A percentile compares a stretch with the other conserved stretches of the same genome.
phyloP scores from a whole-genome alignment of 2,888 invertebrate genomes.

The Lobophora halterata region DNA sequence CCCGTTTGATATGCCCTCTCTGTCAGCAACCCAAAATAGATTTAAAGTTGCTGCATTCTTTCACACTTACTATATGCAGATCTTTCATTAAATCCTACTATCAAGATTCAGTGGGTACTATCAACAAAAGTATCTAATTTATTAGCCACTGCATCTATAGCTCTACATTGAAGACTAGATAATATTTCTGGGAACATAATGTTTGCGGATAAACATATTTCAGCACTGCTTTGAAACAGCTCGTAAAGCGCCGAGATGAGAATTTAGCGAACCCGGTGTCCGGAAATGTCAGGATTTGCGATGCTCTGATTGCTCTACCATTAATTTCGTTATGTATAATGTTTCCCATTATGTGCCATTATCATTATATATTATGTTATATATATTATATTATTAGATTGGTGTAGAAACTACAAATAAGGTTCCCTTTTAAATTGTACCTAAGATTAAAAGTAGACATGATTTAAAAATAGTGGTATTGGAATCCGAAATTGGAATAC shows the following conservation, averaged over 20 bases:
- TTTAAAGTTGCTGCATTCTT: constrained; percentile 45
- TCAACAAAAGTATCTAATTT: neutral
- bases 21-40: constrained; percentile 76
- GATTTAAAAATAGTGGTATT: constrained; percentile 4
- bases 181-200: constrained; percentile 21
- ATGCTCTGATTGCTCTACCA: constrained; percentile 33
- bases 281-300: constrained; percentile 31
- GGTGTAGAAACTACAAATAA: no score
- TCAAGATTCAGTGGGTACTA: neutral
- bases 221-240: constrained; percentile 25
- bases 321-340: constrained; percentile 28
- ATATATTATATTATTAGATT: no score
- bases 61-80: constrained; percentile 26
- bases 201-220: constrained; percentile 30
- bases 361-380: no score
- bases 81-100: constrained; percentile 9
- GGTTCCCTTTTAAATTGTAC: no score
- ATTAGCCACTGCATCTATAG: no score
- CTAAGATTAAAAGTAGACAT: no score
- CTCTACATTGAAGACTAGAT: neutral
- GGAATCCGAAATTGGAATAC: constrained; percentile 24
- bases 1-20: constrained; percentile 62
- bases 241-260: constrained; percentile 32
- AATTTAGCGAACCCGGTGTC: constrained; percentile 40
- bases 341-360: constrained; percentile 5